Evolutionary conservation across 2,888 invertebrate species (phyloP).

Genomic region (Hemicrepidius hirtus): DNA sequence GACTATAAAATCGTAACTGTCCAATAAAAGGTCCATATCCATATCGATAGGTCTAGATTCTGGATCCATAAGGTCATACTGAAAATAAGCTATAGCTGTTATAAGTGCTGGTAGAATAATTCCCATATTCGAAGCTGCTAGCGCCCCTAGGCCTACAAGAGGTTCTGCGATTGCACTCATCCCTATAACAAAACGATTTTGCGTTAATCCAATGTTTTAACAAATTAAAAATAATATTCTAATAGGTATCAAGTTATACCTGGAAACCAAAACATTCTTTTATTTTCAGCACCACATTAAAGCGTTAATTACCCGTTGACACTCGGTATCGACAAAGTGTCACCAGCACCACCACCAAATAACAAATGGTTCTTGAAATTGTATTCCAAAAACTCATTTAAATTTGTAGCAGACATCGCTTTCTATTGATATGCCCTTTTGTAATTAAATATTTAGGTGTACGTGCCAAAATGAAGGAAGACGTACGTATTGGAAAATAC

Average conservation of each 20-base stretch:
- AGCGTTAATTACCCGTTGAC: background rate
- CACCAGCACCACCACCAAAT: slow-evolving; percentile 9
- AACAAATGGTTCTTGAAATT: slow-evolving; percentile 13
- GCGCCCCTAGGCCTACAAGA: slow-evolving; percentile 80
- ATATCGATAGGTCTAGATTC: slow-evolving; percentile 86
- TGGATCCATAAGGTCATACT: slow-evolving; percentile 88
- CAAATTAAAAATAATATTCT: too few species aligned
- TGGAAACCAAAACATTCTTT: slow-evolving; percentile 35
- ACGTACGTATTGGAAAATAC: background rate
- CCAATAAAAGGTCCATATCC: slow-evolving; percentile 77
- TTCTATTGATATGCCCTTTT: slow-evolving; percentile 55
- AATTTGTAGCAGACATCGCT: slow-evolving; percentile 58
- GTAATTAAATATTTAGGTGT: slow-evolving; percentile 1
- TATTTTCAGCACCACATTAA: background rate
- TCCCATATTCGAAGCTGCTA: slow-evolving; percentile 81
- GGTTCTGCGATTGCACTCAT: slow-evolving; percentile 83
- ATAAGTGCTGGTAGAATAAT: slow-evolving; percentile 91
- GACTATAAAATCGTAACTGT: slow-evolving; percentile 88
- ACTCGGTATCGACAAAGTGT: background rate
- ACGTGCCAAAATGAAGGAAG: slow-evolving; percentile 39
- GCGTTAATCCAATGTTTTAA: too few species aligned
- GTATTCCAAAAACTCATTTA: slow-evolving; percentile 42
- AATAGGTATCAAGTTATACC: background rate
- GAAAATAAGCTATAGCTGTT: slow-evolving; percentile 90
- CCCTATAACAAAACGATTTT: slow-evolving; percentile 53